Conservation (phyloP, 2,888 invertebrate genomes). For the Apantesis nais region DNA sequence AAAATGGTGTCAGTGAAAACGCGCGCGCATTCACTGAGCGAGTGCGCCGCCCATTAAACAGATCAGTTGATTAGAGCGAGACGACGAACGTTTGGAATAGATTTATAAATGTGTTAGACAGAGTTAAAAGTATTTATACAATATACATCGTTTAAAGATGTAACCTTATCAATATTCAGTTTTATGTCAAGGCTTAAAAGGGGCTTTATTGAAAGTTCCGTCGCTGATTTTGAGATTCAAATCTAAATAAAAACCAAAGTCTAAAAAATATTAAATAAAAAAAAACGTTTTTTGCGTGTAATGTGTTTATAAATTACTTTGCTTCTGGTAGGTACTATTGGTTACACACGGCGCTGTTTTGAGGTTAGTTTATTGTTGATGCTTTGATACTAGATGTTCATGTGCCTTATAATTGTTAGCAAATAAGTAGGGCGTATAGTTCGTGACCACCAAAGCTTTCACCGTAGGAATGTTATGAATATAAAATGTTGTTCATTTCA, state of each 20-base stretch:
- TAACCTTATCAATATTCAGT: slow-evolving; percentile 39
- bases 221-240: not conserved
- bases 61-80: slow-evolving; percentile 69
- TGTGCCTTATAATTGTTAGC: not conserved
- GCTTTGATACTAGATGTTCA: not conserved
- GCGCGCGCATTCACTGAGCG: slow-evolving; percentile 61
- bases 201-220: not conserved
- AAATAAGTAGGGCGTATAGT: not conserved
- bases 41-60: slow-evolving; percentile 72
- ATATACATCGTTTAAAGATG: slow-evolving; percentile 24
- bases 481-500: not conserved
- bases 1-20: slow-evolving; percentile 53
- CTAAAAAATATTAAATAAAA: not conserved
- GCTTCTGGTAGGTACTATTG: not conserved
- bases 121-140: slow-evolving; percentile 51
- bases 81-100: slow-evolving; percentile 46
- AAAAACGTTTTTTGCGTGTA: not conserved
- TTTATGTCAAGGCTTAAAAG: not conserved
- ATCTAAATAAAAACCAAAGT: not conserved
- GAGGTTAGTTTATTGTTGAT: not conserved
- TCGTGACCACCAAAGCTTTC: not conserved
- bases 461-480: not conserved
- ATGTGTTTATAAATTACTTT: not conserved
- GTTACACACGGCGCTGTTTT: not conserved
- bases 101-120: slow-evolving; percentile 47